phyloP scores from a whole-genome alignment of 1,140 invertebrate genomes.

The Ectropis grisescens region DNA sequence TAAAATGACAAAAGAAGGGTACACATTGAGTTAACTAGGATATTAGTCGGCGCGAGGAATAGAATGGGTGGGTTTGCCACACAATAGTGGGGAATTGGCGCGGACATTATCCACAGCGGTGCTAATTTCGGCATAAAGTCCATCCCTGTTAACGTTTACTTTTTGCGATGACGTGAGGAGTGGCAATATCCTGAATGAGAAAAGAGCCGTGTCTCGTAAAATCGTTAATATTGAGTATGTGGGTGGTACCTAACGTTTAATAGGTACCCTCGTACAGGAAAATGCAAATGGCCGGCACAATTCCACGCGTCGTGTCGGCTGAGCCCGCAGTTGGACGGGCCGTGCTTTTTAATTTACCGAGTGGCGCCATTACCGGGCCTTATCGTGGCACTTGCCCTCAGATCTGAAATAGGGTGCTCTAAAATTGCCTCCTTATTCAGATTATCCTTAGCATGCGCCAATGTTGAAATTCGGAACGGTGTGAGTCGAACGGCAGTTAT shows the following conservation, averaged over 20 bases:
- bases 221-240: too few relatives aligned
- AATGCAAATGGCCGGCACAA: slow-evolving; percentile 30
- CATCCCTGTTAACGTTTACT: too few relatives aligned
- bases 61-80: too few relatives aligned
- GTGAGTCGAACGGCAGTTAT: slow-evolving; percentile 15
- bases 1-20: too few relatives aligned
- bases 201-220: too few relatives aligned
- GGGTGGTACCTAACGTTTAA: slow-evolving; percentile 1
- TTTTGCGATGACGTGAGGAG: too few relatives aligned
- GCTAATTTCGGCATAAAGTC: too few relatives aligned
- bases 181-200: too few relatives aligned
- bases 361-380: slow-evolving; percentile 25
- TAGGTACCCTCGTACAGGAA: slow-evolving; percentile 17
- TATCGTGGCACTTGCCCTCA: slow-evolving; percentile 24
- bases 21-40: too few relatives aligned
- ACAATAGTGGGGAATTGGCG: too few relatives aligned
- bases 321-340: slow-evolving; percentile 22
- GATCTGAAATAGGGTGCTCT: slow-evolving; percentile 32
- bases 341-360: slow-evolving; percentile 43
- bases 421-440: slow-evolving; percentile 29
- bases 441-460: slow-evolving; percentile 19
- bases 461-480: slow-evolving; percentile 15
- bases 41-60: too few relatives aligned
- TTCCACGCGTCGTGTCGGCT: slow-evolving; percentile 17
- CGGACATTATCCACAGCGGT: too few relatives aligned